A percentile compares a stretch with the other conserved stretches of the same genome.
These are phyloP conservation scores for Papilio demoleus DNA, from an alignment of 2,888 invertebrate species.

Conservation along the genomic window DNA sequence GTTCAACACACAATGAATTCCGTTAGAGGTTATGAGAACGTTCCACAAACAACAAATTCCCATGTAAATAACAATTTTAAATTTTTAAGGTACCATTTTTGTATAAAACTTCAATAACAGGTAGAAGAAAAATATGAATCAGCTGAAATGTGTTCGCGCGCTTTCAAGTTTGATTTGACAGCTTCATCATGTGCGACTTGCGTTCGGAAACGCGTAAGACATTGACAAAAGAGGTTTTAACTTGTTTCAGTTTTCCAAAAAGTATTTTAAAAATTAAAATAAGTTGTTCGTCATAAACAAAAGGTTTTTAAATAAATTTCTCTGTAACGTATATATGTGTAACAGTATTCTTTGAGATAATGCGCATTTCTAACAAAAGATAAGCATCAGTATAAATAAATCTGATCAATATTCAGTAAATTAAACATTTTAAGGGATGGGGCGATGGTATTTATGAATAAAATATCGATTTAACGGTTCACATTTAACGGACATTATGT, in stretches of 20 bases:
- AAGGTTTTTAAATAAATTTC: too few relatives aligned
- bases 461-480: constrained; percentile 40
- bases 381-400: constrained; percentile 45
- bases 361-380: constrained; percentile 48
- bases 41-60: constrained; percentile 32
- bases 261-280: too few relatives aligned
- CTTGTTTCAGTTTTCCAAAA: neutral
- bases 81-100: constrained; percentile 32
- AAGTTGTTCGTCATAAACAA: too few relatives aligned
- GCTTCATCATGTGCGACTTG: constrained; percentile 40
- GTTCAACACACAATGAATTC: constrained; percentile 46
- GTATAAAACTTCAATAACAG: constrained; percentile 30
- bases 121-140: constrained; percentile 42
- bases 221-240: neutral
- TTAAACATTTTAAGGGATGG: constrained; percentile 44
- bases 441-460: constrained; percentile 46
- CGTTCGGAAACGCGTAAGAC: constrained; percentile 45
- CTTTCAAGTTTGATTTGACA: constrained; percentile 45
- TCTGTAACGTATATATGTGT: neutral
- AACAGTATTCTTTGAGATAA: neutral
- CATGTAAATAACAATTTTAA: constrained; percentile 35
- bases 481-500: constrained; percentile 30
- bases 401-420: constrained; percentile 53
- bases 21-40: constrained; percentile 49
- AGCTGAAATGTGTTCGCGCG: constrained; percentile 49